Evolutionary conservation across 1,140 invertebrate species (phyloP), one percentile per base, ranked within the genome.

Genomic region (Achroia grisella): DNA sequence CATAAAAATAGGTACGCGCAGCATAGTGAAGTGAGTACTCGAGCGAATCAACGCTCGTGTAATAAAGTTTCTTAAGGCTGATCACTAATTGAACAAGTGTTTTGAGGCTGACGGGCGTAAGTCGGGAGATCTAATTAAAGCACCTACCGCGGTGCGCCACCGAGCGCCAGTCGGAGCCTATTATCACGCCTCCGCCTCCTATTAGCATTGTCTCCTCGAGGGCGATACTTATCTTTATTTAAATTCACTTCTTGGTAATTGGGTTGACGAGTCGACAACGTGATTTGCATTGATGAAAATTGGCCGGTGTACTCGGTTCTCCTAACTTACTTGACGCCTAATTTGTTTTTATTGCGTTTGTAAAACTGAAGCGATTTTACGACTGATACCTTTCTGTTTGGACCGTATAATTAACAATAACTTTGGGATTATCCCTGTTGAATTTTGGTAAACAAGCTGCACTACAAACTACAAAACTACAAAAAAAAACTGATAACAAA

Each of bases 191-290:
- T 76, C 77, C 71, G 59, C 65, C 72, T 70, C 71, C 78, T 77
- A 80, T 82, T 80, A 82, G 80, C 80, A 81, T 81, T 81, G 80
- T 84, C 80, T 84, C 72, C 72, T 78, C 69, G 71, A 84, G 78
- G 74, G 78, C 78, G 80, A 84, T 80, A 84, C 80, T 84, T 82
- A 84, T 84, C 80, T 84, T 84, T 84, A 84, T 84, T 84, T 84
- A 84, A 84, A 84, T 82, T 84, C 78, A 84, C 80, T 84, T 80
- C 80, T 80, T 84, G 70, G 78, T 82, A 84, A 84, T 84, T 84
- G 78, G 74, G 74, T 84, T 84, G 80, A 84, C 76, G 78, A 82
- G 76, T 82, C 76, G 78, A 80, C 80, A 82, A 84, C 80, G 80
- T 84, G 80, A 85, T 85, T 85, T 85, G 80, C 80, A 85, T 85